Evolutionary conservation across 2,113 vertebrate species (phyloP).

Genomic region (Rhodinocichla rosea): DNA sequence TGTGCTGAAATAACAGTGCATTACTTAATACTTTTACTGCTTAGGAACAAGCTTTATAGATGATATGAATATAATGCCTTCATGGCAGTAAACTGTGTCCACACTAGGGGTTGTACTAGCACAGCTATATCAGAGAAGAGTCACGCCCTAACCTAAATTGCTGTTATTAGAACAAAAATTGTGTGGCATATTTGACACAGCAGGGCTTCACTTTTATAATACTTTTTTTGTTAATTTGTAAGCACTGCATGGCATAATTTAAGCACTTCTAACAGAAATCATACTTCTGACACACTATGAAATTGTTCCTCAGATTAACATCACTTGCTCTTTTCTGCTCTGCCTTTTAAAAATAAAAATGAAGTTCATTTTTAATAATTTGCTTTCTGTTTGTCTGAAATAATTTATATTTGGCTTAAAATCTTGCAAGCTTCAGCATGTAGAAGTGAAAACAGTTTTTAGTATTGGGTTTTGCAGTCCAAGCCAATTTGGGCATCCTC

Average conservation of each 20-base stretch:
- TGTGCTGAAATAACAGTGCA: background rate
- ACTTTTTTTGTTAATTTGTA: constrained; percentile 10
- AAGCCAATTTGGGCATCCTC: background rate
- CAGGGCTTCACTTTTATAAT: constrained; percentile 5
- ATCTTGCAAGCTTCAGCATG: background rate
- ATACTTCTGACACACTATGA: background rate
- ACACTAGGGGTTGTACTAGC: constrained; percentile 66
- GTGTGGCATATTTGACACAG: constrained; percentile 28
- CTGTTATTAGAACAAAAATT: constrained; percentile 35
- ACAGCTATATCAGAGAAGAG: constrained; percentile 45
- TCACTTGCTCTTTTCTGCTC: constrained; percentile 5
- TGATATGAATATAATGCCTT: background rate
- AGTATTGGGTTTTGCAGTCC: background rate
- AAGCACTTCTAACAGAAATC: constrained; percentile 6
- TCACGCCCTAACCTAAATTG: constrained; percentile 49
- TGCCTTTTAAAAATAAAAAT: constrained; percentile 7
- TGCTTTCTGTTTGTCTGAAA: background rate
- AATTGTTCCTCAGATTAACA: background rate
- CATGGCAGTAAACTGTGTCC: constrained; percentile 45
- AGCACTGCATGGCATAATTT: background rate
- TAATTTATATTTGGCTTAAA: background rate
- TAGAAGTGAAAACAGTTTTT: background rate
- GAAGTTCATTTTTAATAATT: background rate
- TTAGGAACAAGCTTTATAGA: background rate
- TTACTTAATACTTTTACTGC: background rate